Base-by-base conservation (phyloP, 2,113 vertebrate genomes). In the Podarcis muralis region DNA sequence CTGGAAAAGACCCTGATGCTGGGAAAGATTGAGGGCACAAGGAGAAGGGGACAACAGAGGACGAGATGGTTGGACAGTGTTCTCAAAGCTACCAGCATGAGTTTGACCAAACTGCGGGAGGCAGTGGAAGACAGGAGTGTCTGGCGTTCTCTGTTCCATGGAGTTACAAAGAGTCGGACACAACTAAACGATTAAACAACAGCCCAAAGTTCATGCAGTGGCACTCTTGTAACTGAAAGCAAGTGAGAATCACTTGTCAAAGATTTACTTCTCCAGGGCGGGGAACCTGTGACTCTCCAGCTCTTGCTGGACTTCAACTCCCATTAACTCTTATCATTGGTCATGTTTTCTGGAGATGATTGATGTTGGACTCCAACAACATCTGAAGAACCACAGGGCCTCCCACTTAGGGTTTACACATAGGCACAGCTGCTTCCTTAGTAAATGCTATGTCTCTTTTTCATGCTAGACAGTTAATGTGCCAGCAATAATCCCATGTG, bases 401-500 rank as follows among this genome's bases (percentile, higher is more conserved):
- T 25, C 25, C 23, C 59, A 62, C 59, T 62, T 62, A 23, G 2
- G 68, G 62, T 90, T 92, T 90, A 86, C 59, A 32, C 78, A 87
- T 88, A 65, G 43, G 83, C 88, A 78, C 88, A 91, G 90, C 71
- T 92, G 92, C 94, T 89, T 95, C 95, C 92, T 95, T 95, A 95
- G 90, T 93, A 85, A 92, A 83, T 95, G 84, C 89, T 86, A 88
- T 93, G 85, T 87, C 91, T 93, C 89, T 92, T 85, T 94, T 94
- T 91, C 89, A 69, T 76, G 91, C 83, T 85, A 1, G 35, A 77
- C 95, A 91, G 96, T 97, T 96, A 96, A 97, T 96, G 90, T 92
- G 89, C 90, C 95, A 90, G 93, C 12, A 95, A 92, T 96, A 96
- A 93, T 91, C 94, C 96, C 89, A 96, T 96, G 93, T 93, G 89